Percentiles rank a stretch among this genome's conserved stretches.
These are phyloP conservation scores for Pseudococcus longispinus DNA, from an alignment of 2,888 invertebrate species.

Conservation along the genomic window DNA sequence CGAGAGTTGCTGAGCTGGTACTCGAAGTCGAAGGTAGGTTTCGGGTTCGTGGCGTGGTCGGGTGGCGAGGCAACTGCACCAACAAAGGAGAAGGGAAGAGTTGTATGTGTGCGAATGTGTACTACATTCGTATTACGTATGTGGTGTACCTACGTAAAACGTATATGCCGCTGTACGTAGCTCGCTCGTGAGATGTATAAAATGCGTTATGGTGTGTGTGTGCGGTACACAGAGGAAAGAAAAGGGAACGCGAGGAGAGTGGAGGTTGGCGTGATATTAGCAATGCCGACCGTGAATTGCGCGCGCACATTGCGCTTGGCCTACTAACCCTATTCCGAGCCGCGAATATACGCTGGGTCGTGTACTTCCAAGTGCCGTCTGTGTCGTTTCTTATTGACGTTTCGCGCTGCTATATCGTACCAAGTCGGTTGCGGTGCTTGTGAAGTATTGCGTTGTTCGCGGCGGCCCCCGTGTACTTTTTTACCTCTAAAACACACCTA, in stretches of 20 bases:
- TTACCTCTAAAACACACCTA: neutral
- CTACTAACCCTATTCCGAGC: conserved; percentile 57
- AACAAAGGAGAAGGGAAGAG: neutral
- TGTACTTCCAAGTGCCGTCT: conserved; percentile 27
- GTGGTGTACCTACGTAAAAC: neutral
- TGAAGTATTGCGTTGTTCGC: conserved; percentile 13
- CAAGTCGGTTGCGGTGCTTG: conserved; percentile 1
- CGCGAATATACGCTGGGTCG: conserved; percentile 41
- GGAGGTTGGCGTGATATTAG: conserved; percentile 33
- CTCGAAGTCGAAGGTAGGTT: conserved; percentile 12
- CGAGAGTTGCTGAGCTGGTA: neutral
- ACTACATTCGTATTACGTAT: neutral
- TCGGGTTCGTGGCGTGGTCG: neutral
- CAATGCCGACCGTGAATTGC: conserved; percentile 58
- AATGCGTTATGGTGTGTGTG: neutral
- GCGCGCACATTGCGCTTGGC: conserved; percentile 58
- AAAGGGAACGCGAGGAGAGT: neutral
- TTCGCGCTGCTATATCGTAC: neutral
- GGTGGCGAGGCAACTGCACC: neutral
- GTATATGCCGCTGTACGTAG: neutral
- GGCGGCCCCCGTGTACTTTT: neutral
- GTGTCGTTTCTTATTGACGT: conserved; percentile 39
- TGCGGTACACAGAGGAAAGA: neutral
- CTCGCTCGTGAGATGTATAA: neutral
- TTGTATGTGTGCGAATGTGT: neutral